phyloP scores from a whole-genome alignment of 2,888 invertebrate genomes.

The Eustalomyia histrio region DNA sequence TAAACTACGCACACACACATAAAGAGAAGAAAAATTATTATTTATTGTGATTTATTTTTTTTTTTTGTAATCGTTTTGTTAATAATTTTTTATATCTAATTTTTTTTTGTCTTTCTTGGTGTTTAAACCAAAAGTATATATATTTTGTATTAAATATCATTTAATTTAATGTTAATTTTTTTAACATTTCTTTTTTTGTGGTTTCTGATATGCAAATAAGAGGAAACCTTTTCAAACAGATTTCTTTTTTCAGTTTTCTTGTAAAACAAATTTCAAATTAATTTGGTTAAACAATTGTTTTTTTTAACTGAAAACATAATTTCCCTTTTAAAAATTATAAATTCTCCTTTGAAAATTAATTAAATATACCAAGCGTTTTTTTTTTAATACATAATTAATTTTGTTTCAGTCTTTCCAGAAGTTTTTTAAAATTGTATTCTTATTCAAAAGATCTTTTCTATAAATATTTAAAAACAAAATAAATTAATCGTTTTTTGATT shows the following conservation, averaged over 20 bases:
- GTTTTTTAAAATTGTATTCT: slow-evolving; percentile 38
- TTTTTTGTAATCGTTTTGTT: slow-evolving; percentile 41
- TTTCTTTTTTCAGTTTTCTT: slow-evolving; percentile 56
- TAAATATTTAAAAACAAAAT: background rate
- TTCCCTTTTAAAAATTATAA: background rate
- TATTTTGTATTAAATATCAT: slow-evolving; percentile 29
- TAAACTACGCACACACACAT: slow-evolving; percentile 70
- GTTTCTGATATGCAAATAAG: slow-evolving; percentile 71
- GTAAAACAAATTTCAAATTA: slow-evolving; percentile 12
- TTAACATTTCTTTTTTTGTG: slow-evolving; percentile 60
- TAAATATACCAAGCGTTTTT: slow-evolving; percentile 58
- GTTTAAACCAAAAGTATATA: slow-evolving; percentile 50
- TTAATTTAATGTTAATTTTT: slow-evolving; percentile 40
- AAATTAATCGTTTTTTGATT: background rate
- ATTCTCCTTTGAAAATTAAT: slow-evolving; percentile 29
- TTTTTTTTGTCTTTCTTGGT: slow-evolving; percentile 26
- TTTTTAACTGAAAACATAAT: background rate
- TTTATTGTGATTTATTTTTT: slow-evolving; percentile 41
- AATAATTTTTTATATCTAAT: slow-evolving; percentile 33
- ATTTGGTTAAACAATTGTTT: background rate
- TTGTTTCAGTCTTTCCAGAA: slow-evolving; percentile 70
- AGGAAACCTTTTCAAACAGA: slow-evolving; percentile 70
- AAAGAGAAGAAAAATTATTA: slow-evolving; percentile 67
- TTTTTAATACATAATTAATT: slow-evolving; percentile 72
- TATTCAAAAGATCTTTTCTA: slow-evolving; percentile 45